These are phyloP conservation scores for Sanderia malayensis DNA, from an alignment of 30 jellyfish, hydroid and myxozoan genomes.

Conservation along the genomic window DNA sequence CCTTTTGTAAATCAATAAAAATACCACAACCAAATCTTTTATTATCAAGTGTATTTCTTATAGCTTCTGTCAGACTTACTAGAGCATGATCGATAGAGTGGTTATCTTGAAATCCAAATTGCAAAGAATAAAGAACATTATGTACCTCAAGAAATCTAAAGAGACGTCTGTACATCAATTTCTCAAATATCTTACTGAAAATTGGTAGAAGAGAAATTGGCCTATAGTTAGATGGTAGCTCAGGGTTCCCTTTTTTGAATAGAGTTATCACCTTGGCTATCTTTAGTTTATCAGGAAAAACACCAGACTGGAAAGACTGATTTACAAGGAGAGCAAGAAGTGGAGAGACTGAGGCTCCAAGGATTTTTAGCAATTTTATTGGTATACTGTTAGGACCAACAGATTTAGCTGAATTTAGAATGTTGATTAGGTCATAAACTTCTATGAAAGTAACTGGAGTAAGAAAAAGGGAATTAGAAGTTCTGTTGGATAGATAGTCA, in stretches of 20 bases:
- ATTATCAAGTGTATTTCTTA: constrained; percentile 53
- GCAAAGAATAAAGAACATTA: constrained; percentile 28
- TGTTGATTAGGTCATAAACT: constrained; percentile 36
- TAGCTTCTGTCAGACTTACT: constrained; percentile 52
- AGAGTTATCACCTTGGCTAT: constrained; percentile 53
- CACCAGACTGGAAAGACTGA: constrained; percentile 32
- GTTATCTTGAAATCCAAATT: constrained; percentile 62
- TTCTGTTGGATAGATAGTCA: constrained; percentile 24
- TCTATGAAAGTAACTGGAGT: constrained; percentile 42
- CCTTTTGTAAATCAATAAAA: too few species aligned
- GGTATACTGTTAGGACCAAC: too few species aligned
- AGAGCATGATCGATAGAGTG: constrained; percentile 57
- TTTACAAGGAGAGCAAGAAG: constrained; percentile 33
- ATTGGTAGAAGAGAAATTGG: constrained; percentile 61
- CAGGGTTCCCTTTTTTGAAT: constrained; percentile 54
- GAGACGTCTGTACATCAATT: constrained; percentile 43
- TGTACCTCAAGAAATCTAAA: constrained; percentile 24
- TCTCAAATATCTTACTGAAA: constrained; percentile 55
- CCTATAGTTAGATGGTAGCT: constrained; percentile 44
- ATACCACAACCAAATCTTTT: constrained; percentile 53
- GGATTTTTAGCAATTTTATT: constrained; percentile 38
- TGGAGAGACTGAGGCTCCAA: constrained; percentile 30
- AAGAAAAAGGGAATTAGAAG: constrained; percentile 18
- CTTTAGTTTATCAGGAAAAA: constrained; percentile 38
- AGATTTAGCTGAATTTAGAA: constrained; percentile 31